Base-by-base conservation (phyloP, 2,797 vertebrate genomes). In the Tympanoctomys barrerae region DNA sequence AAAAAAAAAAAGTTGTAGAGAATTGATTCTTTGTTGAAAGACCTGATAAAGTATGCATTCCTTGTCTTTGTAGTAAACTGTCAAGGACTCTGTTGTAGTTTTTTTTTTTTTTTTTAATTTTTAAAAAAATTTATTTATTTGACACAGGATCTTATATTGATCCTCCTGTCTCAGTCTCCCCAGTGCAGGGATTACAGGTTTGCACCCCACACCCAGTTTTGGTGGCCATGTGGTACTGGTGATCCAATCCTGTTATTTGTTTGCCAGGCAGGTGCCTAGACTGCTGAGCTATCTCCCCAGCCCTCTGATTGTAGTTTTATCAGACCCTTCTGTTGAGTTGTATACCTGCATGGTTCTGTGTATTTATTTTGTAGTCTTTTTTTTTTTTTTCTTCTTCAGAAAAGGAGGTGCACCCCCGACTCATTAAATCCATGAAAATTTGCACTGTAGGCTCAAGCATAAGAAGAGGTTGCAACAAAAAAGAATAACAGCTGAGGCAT, bases 351-450 rank as follows among this genome's bases (percentile, higher is more conserved):
- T 88, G 52, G 31, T 77, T 85, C 86, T 89, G 18, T 78, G n/a
- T 86, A 42, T 68, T 87, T 92, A 88, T 54, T 89, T 71, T 64
- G 46, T 81, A 12, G 39, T 39, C 39, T 39, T 39, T 39, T 52
- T 5, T 92, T 59, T 59, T 14, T 14, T 13, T 57, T 57, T 57
- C 18, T 57, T 57, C 83, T 92, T 78, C 28, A 57, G 42, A 33
- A 36, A 81, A 85, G 8, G 49, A 57, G n/a, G 6, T 64, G 9
- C 81, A 42, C 19, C 5, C 28, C 6, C 12, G 11, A 54, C 2
- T 42, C 24, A 77, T 57, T 83, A 62, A 28, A 94, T 86, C n/a
- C 16, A 6, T 94, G 49, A 46, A 80, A 91, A 85, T 81, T 86
- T 46, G 42, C 39, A 57, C 0, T 85, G 75, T 49, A 86, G 75